Evolutionary conservation across 2,113 vertebrate genomes (phyloP).

Genomic region (Cheilinus undulatus): DNA sequence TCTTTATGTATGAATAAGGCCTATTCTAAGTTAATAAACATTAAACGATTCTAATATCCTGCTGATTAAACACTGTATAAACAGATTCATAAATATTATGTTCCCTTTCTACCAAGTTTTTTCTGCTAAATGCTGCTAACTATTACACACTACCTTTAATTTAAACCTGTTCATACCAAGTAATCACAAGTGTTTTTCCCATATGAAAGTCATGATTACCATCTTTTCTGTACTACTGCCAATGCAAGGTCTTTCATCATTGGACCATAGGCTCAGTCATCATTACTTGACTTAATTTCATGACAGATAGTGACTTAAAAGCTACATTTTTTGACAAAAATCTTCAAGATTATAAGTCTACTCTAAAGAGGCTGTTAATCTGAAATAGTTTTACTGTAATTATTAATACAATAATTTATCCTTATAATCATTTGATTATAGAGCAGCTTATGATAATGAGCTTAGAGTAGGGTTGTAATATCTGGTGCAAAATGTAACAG

Average conservation of each 20-base stretch:
- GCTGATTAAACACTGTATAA: too few species aligned
- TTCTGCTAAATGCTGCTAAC: too few species aligned
- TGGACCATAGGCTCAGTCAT: neutral
- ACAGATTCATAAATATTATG: too few species aligned
- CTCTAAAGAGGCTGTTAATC: neutral
- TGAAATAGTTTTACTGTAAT: constrained; percentile 10
- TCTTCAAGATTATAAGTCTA: neutral
- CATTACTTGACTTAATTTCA: neutral
- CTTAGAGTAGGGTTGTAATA: constrained; percentile 50
- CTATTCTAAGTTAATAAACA: too few species aligned
- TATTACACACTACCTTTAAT: too few species aligned
- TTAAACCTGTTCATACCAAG: too few species aligned
- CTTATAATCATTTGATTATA: constrained; percentile 33
- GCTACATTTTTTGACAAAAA: neutral
- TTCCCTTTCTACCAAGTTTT: too few species aligned
- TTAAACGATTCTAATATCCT: too few species aligned
- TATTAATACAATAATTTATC: constrained; percentile 6
- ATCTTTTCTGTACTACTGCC: neutral
- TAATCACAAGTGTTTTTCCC: neutral
- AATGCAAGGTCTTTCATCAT: neutral
- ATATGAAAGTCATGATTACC: neutral
- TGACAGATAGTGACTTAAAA: neutral
- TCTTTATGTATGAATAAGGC: too few species aligned
- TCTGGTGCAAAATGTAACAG: constrained; percentile 72
- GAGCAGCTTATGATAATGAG: constrained; percentile 45